Base-by-base conservation (phyloP, 1,140 invertebrate genomes). In the Drosophila yakuba region DNA sequence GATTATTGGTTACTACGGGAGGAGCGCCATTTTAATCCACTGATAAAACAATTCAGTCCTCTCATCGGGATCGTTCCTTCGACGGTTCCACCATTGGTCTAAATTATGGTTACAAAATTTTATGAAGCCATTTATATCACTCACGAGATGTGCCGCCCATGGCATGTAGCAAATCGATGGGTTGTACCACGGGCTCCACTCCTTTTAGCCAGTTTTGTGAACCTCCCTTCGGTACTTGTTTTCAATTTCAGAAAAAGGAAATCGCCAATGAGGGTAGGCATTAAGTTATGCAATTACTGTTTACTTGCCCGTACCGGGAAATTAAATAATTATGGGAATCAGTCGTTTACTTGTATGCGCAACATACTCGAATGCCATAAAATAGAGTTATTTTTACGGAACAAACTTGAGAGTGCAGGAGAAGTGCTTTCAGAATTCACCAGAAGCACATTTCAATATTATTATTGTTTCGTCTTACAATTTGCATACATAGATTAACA, bases 41-140 rank as follows among this genome's bases (percentile, higher is more conserved):
- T 85, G 81, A 85, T 85, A 85, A 85, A 85, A 86, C 81, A 85
- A 86, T 85, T 85, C 81, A 62, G 74, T 71, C 57, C 52, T 23
- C 55, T 45, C 73, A 74, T 52, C 73, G 71, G 54, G 14, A 45
- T 36, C 15, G 43, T 28, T 56, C 32, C 4, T 2, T 25, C 36
- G 20, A 17, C n/a, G 14, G 47, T 20, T 20, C 20, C 20, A 20
- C 20, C 20, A 20, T 66, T 38, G n/a, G 0, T 23, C 3, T 60
- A 82, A 85, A 85, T 85, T 63, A 85, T 82, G 82, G 82, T 85
- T 88, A 88, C 83, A 89, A 86, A 86, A 89, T 86, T 89, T 86
- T 89, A 86, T 86, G 84, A 89, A 86, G 84, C 83, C 80, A 86
- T 86, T 86, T 89, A 86, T 86, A 88, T 89, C 83, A 89, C 83